Evolutionary conservation across 2,888 invertebrate species (phyloP), one percentile per base, ranked within the genome.

Genomic region (Tetrapedia diversipes): DNA sequence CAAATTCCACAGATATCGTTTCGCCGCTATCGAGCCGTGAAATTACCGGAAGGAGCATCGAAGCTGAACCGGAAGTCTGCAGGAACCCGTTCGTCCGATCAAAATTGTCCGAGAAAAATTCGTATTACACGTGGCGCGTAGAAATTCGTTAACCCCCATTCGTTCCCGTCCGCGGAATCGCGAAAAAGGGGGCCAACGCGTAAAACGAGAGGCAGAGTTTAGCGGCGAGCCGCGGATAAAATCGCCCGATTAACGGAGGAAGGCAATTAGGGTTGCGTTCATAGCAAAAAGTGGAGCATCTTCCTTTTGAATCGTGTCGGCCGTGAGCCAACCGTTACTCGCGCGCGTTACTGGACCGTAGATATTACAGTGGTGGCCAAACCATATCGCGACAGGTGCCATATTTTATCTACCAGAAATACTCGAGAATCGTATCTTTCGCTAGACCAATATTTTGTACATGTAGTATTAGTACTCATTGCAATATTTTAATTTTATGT

Each of bases 11-110:
- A 19, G 54, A 49, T 81, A 77, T 83, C 77, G 74, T 70, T 70
- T 61, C 69, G 43, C 24, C 70, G 74, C 57, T 66, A 80, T 80
- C 84, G 78, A 84, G 53, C 71, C 80, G 67, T 80, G 79, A 84
- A 84, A 84, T 84, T 80, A 79, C 82, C 84, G 84, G 84, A 82
- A 79, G 82, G 37, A 24, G 65, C 71, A 19, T 64, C 37, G 32
- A 73, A 81, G 74, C 75, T 37, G 75, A 70, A 54, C 54, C 54
- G 37, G 11, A n/a, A n/a, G 8, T 22, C 22, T 37, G 41, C 29
- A 11, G 61, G 59, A 49, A 63, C 14, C 27, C 16, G n/a, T n/a
- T 16, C 16, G n/a, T n/a, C 11, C 29, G 16, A 19, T 47, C 24
- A 4, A 39, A 32, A 14, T 49, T 24, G 6, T 16, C 6, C 11